These are phyloP conservation scores for Chelonus insularis DNA, from an alignment of 1,140 invertebrate genomes.

Conservation along the genomic window DNA sequence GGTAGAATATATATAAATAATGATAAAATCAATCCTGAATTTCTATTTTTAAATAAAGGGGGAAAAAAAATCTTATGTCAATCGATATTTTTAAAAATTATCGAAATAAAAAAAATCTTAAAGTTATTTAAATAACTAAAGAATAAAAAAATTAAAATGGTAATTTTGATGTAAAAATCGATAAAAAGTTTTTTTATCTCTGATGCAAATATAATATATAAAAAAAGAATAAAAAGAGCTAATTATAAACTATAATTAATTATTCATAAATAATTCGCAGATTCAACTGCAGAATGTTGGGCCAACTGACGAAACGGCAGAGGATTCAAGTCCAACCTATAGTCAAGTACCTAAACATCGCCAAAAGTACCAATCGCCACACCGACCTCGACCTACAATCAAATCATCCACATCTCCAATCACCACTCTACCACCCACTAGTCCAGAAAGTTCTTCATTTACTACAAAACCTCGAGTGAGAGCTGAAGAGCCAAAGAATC, in stretches of 20 bases:
- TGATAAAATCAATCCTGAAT: not conserved
- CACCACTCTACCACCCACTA: constrained; percentile 30
- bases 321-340: constrained; percentile 39
- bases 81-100: too few species aligned
- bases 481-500: constrained; percentile 36
- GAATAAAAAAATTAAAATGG: too few species aligned
- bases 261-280: too few species aligned
- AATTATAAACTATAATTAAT: too few species aligned
- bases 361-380: constrained; percentile 43
- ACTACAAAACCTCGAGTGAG: constrained; percentile 31
- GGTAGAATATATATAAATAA: constrained; percentile 27
- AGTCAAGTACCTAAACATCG: constrained; percentile 45
- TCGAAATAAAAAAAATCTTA: too few species aligned
- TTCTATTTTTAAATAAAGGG: not conserved
- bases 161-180: too few species aligned
- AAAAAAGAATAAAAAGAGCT: too few species aligned
- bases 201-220: too few species aligned
- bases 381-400: constrained; percentile 37
- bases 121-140: too few species aligned
- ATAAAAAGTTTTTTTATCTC: too few species aligned
- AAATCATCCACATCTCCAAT: constrained; percentile 32
- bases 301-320: constrained; percentile 37
- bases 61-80: not conserved
- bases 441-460: constrained; percentile 37
- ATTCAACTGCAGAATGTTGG: constrained; percentile 30